Evolutionary conservation across 2,888 invertebrate genomes (phyloP), one percentile per base, ranked within the genome.

Genomic region (Phengaris alcon): DNA sequence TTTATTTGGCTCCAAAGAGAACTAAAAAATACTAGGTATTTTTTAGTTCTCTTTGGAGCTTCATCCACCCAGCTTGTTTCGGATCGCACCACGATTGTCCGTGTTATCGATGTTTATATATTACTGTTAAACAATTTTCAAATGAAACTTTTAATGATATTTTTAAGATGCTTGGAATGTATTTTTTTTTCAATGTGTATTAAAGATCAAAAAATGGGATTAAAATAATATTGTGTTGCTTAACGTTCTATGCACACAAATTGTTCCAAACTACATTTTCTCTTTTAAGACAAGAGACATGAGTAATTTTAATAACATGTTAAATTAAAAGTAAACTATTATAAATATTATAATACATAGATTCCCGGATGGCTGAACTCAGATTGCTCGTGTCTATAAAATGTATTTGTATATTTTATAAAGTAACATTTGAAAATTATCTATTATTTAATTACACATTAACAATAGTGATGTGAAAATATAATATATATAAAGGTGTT

Each of bases 21-120:
- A n/a, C n/a, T n/a, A n/a, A n/a, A n/a, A n/a, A n/a, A n/a, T n/a
- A n/a, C n/a, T 80, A 78, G 75, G 78, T 78, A 76, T 81, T 48
- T 83, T 81, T 81, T 77, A 76, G 78, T 79, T 79, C 77, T 77
- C 75, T 78, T 78, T 79, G 75, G 79, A 80, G 79, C 80, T 80
- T 81, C 78, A 83, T 85, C 84, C 84, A 85, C 86, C 87, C 87
- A 82, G 85, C 86, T 86, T 80, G 52, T 75, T 73, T 74, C 70
- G 77, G 77, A 44, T 68, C 12, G 68, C 68, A 44, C 13, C 72
- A 72, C 15, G 59, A 73, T 70, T 76, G 35, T 73, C 76, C 22
- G 72, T 82, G 83, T 85, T 83, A 83, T 84, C 80, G 83, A 82
- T 85, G 82, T 84, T 80, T 84, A 82, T 83, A 79, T 77, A 76